Evolutionary conservation across 1,140 invertebrate genomes (phyloP).

Genomic region (Holcopasites calliopsidis): DNA sequence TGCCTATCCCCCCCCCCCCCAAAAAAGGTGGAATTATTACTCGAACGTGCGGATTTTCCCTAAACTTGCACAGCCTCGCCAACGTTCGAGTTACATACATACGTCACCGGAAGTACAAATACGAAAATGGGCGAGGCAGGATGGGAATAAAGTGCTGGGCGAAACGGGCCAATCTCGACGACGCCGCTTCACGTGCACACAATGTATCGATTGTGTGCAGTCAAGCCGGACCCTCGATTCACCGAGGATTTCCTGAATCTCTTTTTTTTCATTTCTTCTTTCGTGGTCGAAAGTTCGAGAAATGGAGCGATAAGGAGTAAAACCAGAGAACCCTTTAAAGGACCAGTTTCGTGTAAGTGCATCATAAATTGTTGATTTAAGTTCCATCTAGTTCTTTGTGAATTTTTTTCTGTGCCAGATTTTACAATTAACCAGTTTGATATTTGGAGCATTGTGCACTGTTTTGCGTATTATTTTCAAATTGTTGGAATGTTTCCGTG

Average conservation of each 20-base stretch:
- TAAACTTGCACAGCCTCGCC: background rate
- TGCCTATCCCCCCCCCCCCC: background rate
- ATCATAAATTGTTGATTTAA: no score
- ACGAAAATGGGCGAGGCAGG: constrained; percentile 16
- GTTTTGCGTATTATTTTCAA: no score
- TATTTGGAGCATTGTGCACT: no score
- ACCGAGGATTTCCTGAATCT: constrained; percentile 13
- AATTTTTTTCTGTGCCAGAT: background rate
- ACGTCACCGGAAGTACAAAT: constrained; percentile 41
- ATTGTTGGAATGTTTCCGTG: no score
- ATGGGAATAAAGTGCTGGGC: constrained; percentile 40
- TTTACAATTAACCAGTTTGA: no score
- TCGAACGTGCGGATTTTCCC: constrained; percentile 23
- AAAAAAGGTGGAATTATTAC: constrained; percentile 34
- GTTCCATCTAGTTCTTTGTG: background rate
- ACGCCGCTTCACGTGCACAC: constrained; percentile 33
- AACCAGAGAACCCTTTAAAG: no score
- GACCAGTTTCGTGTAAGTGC: no score
- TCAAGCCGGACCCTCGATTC: background rate
- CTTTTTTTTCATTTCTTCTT: no score
- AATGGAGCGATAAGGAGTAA: no score
- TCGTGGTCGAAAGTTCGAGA: no score
- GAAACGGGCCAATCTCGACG: constrained; percentile 36
- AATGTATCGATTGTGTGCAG: constrained; percentile 35
- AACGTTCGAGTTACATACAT: background rate